Conservation (phyloP, 2,113 vertebrate genomes). For the Barnardius zonarius region DNA sequence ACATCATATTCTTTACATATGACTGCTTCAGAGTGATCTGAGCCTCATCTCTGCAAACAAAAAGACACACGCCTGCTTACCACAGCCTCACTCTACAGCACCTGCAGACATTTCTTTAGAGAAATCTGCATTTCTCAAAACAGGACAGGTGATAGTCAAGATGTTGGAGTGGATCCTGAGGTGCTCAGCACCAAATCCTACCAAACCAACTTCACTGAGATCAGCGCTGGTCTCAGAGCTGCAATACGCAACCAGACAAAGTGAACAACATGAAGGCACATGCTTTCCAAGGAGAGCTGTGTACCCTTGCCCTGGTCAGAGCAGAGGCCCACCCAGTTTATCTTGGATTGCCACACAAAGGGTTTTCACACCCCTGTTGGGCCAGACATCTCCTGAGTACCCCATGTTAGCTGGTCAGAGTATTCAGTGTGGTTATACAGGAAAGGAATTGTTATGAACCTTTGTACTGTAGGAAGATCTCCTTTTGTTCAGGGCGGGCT, state of each 20-base stretch:
- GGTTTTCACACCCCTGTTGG: neutral
- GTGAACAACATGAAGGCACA: neutral
- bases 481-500: neutral
- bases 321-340: neutral
- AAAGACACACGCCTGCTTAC: neutral
- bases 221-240: neutral
- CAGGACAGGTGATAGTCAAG: neutral
- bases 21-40: neutral
- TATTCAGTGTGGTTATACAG: neutral
- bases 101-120: neutral
- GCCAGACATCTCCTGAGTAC: neutral
- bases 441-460: neutral
- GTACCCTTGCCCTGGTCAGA: neutral
- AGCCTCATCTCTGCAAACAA: neutral
- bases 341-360: neutral
- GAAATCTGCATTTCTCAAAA: neutral
- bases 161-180: neutral
- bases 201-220: accelerated
- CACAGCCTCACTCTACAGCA: neutral
- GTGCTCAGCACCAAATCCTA: neutral
- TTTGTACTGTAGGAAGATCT: neutral
- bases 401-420: neutral
- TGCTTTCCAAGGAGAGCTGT: neutral
- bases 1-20: neutral
- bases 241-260: neutral